Evolutionary conservation across 2,113 vertebrate genomes (phyloP).

Genomic region (Zapornia atra): DNA sequence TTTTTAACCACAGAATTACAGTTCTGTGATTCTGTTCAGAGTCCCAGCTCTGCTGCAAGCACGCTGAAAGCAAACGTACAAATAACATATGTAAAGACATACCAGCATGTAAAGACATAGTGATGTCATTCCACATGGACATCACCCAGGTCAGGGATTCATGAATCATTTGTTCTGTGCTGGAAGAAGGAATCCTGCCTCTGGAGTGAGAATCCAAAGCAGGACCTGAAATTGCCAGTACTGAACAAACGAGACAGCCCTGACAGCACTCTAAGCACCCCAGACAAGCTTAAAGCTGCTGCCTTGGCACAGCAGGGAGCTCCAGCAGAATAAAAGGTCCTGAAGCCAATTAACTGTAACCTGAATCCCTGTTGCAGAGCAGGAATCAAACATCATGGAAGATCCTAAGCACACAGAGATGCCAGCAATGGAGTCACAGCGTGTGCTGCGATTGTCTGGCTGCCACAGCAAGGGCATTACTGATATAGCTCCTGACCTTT

Average conservation of each 20-base stretch:
- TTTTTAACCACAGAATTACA: no score
- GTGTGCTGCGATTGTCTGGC: neutral
- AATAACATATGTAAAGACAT: neutral
- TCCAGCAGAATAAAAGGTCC: neutral
- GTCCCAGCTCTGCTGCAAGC: neutral
- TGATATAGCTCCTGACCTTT: neutral
- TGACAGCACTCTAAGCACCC: rapidly evolving
- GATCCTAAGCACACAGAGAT: rapidly evolving
- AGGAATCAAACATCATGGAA: neutral
- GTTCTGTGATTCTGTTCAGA: no score
- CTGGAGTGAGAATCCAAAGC: neutral
- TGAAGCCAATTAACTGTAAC: neutral
- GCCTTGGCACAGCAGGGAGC: neutral
- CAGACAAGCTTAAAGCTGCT: neutral
- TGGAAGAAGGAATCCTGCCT: neutral
- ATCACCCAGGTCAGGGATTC: neutral
- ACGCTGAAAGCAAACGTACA: rapidly evolving
- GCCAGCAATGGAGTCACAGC: neutral
- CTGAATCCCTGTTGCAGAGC: neutral
- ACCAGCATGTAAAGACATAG: neutral
- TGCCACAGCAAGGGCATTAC: neutral
- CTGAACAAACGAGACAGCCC: neutral
- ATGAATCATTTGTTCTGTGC: neutral
- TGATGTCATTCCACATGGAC: neutral
- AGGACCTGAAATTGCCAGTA: neutral